Percentiles rank a stretch among this genome's conserved stretches.
Evolutionary conservation across 2,888 invertebrate genomes (phyloP).

Genomic region (Steinernema carpocapsae): DNA sequence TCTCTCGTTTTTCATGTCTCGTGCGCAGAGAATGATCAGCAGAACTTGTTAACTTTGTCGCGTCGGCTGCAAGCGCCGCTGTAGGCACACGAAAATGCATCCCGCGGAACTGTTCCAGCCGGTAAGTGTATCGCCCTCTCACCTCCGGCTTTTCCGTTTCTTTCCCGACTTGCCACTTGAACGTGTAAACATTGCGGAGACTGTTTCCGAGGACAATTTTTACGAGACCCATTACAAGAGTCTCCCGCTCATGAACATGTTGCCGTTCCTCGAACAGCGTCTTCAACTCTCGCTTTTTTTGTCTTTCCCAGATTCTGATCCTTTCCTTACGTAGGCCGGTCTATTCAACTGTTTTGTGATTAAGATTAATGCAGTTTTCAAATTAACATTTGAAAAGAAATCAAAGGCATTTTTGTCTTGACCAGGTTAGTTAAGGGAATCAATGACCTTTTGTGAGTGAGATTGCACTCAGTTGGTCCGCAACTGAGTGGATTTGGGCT

Average conservation of each 20-base stretch:
- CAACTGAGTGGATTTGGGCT: too few relatives aligned
- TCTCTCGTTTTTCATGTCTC: not conserved
- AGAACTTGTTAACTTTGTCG: not conserved
- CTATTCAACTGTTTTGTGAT: not conserved
- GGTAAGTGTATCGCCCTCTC: slow-evolving; percentile 10
- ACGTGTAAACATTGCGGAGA: slow-evolving; percentile 19
- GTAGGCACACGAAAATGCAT: not conserved
- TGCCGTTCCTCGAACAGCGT: too few relatives aligned
- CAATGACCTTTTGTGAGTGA: too few relatives aligned
- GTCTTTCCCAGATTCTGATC: too few relatives aligned
- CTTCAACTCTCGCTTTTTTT: too few relatives aligned
- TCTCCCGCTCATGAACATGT: not conserved
- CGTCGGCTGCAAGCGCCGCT: not conserved
- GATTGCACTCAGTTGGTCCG: too few relatives aligned
- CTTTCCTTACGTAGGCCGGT: too few relatives aligned
- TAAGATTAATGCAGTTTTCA: not conserved
- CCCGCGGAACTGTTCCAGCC: slow-evolving; percentile 1
- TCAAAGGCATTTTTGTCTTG: not conserved
- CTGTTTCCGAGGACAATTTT: slow-evolving; percentile 11
- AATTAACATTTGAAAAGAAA: not conserved
- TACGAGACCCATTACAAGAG: not conserved
- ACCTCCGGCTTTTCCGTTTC: not conserved
- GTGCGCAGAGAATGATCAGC: not conserved
- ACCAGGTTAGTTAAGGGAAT: not conserved
- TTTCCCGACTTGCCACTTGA: slow-evolving; percentile 12